Evolutionary conservation across 2,113 vertebrate genomes (phyloP), one percentile per base, ranked within the genome.

Genomic region (Megaleporinus macrocephalus): DNA sequence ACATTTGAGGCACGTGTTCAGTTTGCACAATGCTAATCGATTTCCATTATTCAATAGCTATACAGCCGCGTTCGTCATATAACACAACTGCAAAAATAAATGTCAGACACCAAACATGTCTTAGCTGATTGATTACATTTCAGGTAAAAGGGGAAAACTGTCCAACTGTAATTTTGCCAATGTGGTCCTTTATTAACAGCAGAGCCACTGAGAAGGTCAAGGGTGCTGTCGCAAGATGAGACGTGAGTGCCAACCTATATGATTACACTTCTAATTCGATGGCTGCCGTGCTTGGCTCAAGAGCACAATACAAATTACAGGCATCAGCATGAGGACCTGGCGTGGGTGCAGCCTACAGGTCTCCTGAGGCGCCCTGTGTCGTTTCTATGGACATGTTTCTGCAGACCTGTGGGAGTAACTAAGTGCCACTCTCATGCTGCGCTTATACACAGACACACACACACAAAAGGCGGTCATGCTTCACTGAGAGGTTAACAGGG

Each of bases 331-430:
- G 1, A 72, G 57, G 15, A 68, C 16, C 41, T 41, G 53, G 7
- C 29, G 24, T 68, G 30, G 30, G 27, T 29, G 59, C 47, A 76
- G 86, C 86, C 84, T 85, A 27, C 0, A 59, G 65, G 77, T 77
- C 76, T 76, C 72, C 83, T 47, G 78, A 66, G 85, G 87, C 89
- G 86, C 86, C 72, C 83, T 79, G 33, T 79, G 72, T 63, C 4
- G 90, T 93, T 89, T 70, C 90, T 89, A 92, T 91, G 93, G 91
- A 88, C 0, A 83, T 62, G 79, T 83, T 82, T 78, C 76, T 85
- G 66, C 59, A 75, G 61, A 76, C 82, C 90, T 84, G 49, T 44
- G 70, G 89, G 89, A 90, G 85, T 69, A 59, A 10, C 29, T 68
- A 47, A 26, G 24, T 63, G 68, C 41, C 29, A 51, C 0, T 44